These are phyloP conservation scores for Carduelis carduelis DNA, from an alignment of 2,797 vertebrate genomes.

Conservation along the genomic window DNA sequence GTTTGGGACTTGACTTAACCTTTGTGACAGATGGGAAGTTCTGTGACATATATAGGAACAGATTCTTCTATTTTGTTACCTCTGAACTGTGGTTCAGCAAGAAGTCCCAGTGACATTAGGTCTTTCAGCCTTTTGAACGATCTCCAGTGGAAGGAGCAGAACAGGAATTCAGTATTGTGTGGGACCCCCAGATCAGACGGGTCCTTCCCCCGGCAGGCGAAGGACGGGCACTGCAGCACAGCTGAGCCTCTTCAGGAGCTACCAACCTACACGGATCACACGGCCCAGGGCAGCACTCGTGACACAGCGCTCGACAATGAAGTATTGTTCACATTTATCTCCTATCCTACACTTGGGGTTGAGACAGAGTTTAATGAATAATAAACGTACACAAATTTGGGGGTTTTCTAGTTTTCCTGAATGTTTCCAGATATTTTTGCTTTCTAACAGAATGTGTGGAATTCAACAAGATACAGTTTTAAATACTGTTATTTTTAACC, in stretches of 20 bases:
- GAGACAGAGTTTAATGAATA: slow-evolving; percentile 39
- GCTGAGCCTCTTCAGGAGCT: not conserved
- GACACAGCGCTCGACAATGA: not conserved
- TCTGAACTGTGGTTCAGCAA: not conserved
- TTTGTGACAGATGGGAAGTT: not conserved
- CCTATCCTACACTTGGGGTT: not conserved
- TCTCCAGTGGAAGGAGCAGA: not conserved
- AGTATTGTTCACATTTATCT: not conserved
- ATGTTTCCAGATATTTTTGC: not conserved
- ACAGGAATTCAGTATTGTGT: rapidly evolving
- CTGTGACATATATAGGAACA: not conserved
- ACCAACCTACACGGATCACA: slow-evolving; percentile 26
- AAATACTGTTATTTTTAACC: not conserved
- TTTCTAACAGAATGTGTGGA: not conserved
- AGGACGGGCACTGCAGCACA: not conserved
- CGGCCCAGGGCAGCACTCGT: not conserved
- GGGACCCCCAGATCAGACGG: not conserved
- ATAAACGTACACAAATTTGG: slow-evolving; percentile 11
- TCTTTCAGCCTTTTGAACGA: not conserved
- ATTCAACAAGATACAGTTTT: not conserved
- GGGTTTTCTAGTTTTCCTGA: not conserved
- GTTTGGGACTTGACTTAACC: not conserved
- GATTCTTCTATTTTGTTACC: not conserved
- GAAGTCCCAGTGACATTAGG: rapidly evolving
- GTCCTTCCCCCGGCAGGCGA: not conserved